Conservation (phyloP, 2,888 invertebrate species). For the Ochropleura plecta region DNA sequence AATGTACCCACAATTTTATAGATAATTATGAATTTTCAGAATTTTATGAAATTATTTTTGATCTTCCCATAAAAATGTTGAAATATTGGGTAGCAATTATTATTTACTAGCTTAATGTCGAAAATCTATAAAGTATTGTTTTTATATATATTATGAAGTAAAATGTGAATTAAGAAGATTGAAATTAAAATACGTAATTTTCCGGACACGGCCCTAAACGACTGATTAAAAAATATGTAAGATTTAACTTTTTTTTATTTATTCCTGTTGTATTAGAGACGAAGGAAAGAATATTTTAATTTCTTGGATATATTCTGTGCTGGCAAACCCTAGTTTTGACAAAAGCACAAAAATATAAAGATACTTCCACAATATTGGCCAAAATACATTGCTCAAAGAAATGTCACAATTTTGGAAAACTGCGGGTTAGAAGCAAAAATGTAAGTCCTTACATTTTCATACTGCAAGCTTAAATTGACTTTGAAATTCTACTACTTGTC, state of each 20-base stretch:
- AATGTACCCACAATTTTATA: background rate
- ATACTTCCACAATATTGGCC: conserved; percentile 15
- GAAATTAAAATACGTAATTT: conserved; percentile 57
- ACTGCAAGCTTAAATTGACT: background rate
- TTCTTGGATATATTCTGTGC: background rate
- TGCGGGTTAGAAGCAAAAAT: conserved; percentile 8
- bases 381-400: conserved; percentile 48
- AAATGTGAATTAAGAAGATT: conserved; percentile 20
- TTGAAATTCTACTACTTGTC: no score
- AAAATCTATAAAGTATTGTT: background rate
- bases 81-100: background rate
- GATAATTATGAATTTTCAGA: background rate
- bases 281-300: conserved; percentile 24
- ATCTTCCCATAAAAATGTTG: background rate
- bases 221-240: conserved; percentile 71
- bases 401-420: background rate
- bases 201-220: conserved; percentile 63
- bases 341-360: conserved; percentile 30
- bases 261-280: conserved; percentile 57
- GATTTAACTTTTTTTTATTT: conserved; percentile 62
- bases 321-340: conserved; percentile 29
- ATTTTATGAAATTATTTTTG: background rate
- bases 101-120: background rate
- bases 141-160: background rate
- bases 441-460: background rate